Percentiles rank a stretch among this genome's conserved stretches.
These are phyloP conservation scores for Ethmia dodecea DNA, from an alignment of 2,888 invertebrate species.

Conservation along the genomic window DNA sequence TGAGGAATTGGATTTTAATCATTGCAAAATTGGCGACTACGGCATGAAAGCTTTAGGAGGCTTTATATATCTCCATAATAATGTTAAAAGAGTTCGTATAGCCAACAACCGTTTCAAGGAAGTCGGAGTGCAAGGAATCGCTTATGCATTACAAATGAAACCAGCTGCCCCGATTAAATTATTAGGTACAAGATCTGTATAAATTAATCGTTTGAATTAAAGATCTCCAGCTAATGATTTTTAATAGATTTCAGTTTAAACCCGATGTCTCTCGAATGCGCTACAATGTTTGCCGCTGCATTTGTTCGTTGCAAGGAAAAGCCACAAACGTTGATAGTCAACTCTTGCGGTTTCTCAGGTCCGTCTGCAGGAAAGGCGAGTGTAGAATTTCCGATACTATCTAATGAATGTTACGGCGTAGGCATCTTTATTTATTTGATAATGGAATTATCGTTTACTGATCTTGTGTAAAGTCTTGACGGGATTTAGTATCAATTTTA, in stretches of 20 bases:
- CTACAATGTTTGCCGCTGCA: constrained; percentile 76
- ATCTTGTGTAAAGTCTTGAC: background rate
- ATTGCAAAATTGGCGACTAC: constrained; percentile 79
- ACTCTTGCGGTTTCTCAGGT: constrained; percentile 74
- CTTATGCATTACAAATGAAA: constrained; percentile 71
- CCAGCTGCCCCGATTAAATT: constrained; percentile 66
- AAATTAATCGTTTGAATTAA: background rate
- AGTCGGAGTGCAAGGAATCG: constrained; percentile 70
- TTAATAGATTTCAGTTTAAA: constrained; percentile 78
- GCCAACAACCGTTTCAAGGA: constrained; percentile 76
- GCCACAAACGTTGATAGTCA: constrained; percentile 73
- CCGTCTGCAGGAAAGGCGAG: constrained; percentile 67
- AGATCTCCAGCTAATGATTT: background rate
- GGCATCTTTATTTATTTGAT: too few species aligned
- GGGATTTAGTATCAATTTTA: background rate
- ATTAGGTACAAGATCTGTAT: constrained; percentile 36
- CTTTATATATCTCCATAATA: constrained; percentile 63
- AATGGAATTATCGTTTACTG: too few species aligned
- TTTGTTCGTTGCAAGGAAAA: constrained; percentile 74
- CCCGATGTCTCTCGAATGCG: constrained; percentile 77
- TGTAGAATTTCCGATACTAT: background rate
- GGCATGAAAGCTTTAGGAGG: constrained; percentile 81
- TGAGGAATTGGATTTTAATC: constrained; percentile 80
- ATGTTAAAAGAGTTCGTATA: constrained; percentile 67
- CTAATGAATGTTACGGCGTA: background rate